Evolutionary conservation across 2,888 invertebrate species (phyloP).

Genomic region (Galerucella calmariensis): DNA sequence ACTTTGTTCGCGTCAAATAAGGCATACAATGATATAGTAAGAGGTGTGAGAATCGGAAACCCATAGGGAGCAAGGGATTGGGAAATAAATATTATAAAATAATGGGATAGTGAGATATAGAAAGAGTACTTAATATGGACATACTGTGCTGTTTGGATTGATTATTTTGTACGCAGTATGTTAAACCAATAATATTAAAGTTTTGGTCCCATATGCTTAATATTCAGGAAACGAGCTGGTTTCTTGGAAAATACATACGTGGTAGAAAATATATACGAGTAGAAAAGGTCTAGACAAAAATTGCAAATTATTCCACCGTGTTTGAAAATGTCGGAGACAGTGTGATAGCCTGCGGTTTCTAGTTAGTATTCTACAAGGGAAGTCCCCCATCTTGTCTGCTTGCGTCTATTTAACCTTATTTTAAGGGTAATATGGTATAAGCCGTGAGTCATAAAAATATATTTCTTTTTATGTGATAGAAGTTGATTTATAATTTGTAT

Average conservation of each 20-base stretch:
- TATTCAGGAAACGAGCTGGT: slow-evolving; percentile 28
- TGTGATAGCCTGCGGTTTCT: slow-evolving; percentile 52
- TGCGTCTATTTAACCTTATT: slow-evolving; percentile 26
- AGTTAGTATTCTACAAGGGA: slow-evolving; percentile 52
- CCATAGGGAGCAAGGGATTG: too few species aligned
- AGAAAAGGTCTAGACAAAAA: slow-evolving; percentile 40
- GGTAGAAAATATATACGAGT: slow-evolving; percentile 25
- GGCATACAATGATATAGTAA: too few species aligned
- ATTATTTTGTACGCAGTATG: not conserved
- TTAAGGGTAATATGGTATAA: not conserved
- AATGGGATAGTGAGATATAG: too few species aligned
- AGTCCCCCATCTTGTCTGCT: slow-evolving; percentile 45
- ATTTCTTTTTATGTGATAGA: not conserved
- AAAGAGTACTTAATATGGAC: too few species aligned
- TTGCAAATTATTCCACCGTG: slow-evolving; percentile 53
- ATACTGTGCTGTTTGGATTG: not conserved
- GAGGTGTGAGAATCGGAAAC: too few species aligned
- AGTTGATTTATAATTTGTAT: too few species aligned
- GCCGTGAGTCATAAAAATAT: not conserved
- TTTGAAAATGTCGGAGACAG: slow-evolving; percentile 53
- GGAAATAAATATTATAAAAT: too few species aligned
- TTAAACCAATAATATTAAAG: not conserved
- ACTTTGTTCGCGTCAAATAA: too few species aligned
- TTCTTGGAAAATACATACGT: slow-evolving; percentile 31
- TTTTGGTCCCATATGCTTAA: slow-evolving; percentile 12